These are phyloP conservation scores for Rosalia funebris DNA, from an alignment of 2,888 invertebrate species.

Conservation along the genomic window DNA sequence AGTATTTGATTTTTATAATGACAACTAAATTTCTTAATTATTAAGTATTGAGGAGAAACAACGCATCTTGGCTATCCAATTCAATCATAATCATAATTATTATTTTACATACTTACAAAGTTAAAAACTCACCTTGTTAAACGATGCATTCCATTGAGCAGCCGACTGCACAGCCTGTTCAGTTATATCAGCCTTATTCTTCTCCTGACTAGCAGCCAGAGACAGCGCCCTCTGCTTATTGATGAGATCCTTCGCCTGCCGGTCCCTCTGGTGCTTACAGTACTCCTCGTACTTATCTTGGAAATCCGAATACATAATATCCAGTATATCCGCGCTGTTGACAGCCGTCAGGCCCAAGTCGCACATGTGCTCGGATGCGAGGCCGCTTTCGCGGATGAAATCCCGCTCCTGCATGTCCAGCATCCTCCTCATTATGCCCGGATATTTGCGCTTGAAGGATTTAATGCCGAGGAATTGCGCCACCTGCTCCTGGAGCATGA, in stretches of 20 bases:
- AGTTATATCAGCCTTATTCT: constrained; percentile 74
- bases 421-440: constrained; percentile 73
- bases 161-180: constrained; percentile 87
- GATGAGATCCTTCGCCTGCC: constrained; percentile 75
- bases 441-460: constrained; percentile 95
- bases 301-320: constrained; percentile 95
- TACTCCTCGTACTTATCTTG: constrained; percentile 95
- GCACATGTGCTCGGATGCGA: constrained; percentile 91
- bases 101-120: no score
- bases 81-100: no score
- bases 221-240: constrained; percentile 74
- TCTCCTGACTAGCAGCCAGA: constrained; percentile 67
- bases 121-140: constrained; percentile 73
- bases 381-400: constrained; percentile 79
- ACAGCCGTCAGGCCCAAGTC: constrained; percentile 94
- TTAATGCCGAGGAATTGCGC: constrained; percentile 94
- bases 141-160: constrained; percentile 87
- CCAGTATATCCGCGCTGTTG: constrained; percentile 90
- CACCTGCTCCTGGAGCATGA: constrained; percentile 96
- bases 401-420: constrained; percentile 93
- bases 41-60: no score
- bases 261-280: constrained; percentile 76
- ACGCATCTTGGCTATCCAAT: no score
- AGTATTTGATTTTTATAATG: no score
- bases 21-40: no score